Percentiles rank a stretch among this genome's conserved stretches.
Conservation (phyloP, 2,888 invertebrate species). For the Bedellia somnulentella region DNA sequence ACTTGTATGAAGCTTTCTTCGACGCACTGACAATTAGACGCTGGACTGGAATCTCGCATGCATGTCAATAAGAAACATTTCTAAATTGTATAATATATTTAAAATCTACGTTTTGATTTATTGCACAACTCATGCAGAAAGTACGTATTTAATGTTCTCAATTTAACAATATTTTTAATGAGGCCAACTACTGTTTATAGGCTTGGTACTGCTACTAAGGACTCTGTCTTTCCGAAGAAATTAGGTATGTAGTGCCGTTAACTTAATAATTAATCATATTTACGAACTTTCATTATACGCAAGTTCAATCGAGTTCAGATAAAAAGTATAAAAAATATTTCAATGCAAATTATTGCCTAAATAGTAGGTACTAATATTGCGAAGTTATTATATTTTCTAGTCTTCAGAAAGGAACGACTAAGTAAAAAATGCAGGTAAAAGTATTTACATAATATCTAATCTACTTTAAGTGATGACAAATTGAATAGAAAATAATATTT, state of each 20-base stretch:
- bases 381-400: slow-evolving; percentile 21
- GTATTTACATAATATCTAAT: slow-evolving; percentile 51
- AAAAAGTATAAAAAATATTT: slow-evolving; percentile 17
- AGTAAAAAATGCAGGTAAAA: slow-evolving; percentile 27
- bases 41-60: too few species aligned
- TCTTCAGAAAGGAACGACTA: slow-evolving; percentile 50
- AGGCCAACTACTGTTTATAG: slow-evolving; percentile 18
- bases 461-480: slow-evolving; percentile 14
- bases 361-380: slow-evolving; percentile 41
- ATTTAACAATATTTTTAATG: slow-evolving; percentile 19
- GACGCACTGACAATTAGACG: too few species aligned
- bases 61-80: too few species aligned
- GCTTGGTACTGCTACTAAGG: slow-evolving; percentile 17
- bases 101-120: slow-evolving; percentile 40
- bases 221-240: slow-evolving; percentile 22
- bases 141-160: slow-evolving; percentile 45
- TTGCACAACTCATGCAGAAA: slow-evolving; percentile 54
- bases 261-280: too few species aligned
- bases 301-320: too few species aligned
- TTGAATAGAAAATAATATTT: slow-evolving; percentile 49
- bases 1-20: too few species aligned
- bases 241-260: slow-evolving; percentile 1
- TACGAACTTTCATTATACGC: too few species aligned
- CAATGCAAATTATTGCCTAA: slow-evolving; percentile 46
- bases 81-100: too few species aligned